Conservation (phyloP, 1,140 invertebrate genomes). For the Agraylea sexmaculata region DNA sequence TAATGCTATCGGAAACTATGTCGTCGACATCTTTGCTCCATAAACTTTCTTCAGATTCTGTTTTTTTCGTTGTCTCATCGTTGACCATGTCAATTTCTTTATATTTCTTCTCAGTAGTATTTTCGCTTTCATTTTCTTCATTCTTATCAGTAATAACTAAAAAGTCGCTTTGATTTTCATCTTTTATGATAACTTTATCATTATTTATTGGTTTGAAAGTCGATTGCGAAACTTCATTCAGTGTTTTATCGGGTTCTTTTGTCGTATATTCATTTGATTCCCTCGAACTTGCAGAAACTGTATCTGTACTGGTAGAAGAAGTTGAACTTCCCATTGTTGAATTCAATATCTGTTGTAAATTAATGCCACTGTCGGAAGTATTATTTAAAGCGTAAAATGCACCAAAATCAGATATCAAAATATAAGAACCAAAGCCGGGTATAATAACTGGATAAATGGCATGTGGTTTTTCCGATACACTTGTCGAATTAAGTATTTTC, state of each 20-base stretch:
- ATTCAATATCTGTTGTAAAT: constrained; percentile 4
- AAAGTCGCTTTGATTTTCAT: too few relatives aligned
- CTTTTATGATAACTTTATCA: not conserved
- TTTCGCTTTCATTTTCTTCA: not conserved
- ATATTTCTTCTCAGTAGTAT: constrained; percentile 2
- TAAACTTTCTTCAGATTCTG: constrained; percentile 10
- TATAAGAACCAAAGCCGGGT: constrained; percentile 17
- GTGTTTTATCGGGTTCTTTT: not conserved
- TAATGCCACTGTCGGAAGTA: constrained; percentile 3
- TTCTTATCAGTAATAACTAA: too few relatives aligned
- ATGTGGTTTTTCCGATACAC: constrained; percentile 10
- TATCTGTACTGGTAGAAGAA: too few relatives aligned
- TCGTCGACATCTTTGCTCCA: constrained; percentile 10
- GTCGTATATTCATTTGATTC: not conserved
- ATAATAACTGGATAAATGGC: constrained; percentile 19
- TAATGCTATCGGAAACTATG: constrained; percentile 13
- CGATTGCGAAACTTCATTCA: too few relatives aligned
- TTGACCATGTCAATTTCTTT: constrained; percentile 1
- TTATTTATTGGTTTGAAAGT: too few relatives aligned
- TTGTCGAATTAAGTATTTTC: constrained; percentile 4
- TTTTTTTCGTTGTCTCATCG: constrained; percentile 5
- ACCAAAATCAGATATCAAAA: constrained; percentile 16
- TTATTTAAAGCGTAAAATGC: constrained; percentile 10
- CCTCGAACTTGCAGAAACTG: not conserved
- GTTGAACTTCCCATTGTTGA: constrained; percentile 1